Evolutionary conservation across 2,797 vertebrate species (phyloP).

Genomic region (Pipistrellus pygmaeus): DNA sequence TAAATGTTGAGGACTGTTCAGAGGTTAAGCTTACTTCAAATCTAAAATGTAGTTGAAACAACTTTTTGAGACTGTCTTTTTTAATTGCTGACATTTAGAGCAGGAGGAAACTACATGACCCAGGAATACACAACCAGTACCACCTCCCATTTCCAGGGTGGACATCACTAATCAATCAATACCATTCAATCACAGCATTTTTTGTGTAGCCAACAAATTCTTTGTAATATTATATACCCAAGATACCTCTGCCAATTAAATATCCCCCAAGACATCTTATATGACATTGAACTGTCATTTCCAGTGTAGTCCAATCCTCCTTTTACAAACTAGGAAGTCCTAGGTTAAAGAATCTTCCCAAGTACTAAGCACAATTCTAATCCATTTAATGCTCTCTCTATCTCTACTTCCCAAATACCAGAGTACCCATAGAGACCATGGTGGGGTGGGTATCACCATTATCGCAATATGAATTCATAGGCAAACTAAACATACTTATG

Average conservation of each 20-base stretch:
- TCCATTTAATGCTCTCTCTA: not conserved
- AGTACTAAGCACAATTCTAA: accelerated
- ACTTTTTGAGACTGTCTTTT: not conserved
- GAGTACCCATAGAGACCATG: not conserved
- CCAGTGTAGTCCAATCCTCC: not conserved
- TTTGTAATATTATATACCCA: not conserved
- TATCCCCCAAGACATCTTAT: not conserved
- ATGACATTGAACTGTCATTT: not conserved
- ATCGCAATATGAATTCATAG: not conserved
- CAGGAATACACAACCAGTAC: not conserved
- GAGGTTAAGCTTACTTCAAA: constrained; percentile 2
- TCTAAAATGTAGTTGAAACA: constrained; percentile 1
- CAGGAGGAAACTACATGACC: not conserved
- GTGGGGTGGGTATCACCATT: not conserved
- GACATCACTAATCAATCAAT: not conserved
- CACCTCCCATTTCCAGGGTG: accelerated
- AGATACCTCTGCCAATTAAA: not conserved
- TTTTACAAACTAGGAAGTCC: not conserved
- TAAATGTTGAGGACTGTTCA: constrained; percentile 13
- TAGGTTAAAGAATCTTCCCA: not conserved
- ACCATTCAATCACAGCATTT: not conserved
- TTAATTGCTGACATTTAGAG: not conserved
- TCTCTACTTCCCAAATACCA: not conserved
- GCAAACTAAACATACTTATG: not conserved
- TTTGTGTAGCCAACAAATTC: not conserved